Evolutionary conservation across 2,113 vertebrate species (phyloP).

Genomic region (Leptocoma aspasia): DNA sequence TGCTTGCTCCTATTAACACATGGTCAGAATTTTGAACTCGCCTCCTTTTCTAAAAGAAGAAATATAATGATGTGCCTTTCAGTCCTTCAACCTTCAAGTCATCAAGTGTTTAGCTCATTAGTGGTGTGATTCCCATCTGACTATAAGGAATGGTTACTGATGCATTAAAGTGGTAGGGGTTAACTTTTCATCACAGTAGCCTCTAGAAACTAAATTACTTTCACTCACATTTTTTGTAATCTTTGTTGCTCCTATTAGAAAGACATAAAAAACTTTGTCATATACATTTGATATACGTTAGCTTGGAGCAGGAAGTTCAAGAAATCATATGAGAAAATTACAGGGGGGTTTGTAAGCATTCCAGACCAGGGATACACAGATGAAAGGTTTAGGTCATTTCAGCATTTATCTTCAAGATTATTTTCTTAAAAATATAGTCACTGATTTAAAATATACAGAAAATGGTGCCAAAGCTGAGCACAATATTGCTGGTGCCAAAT

Average conservation of each 20-base stretch:
- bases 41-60: neutral
- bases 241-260: neutral
- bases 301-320: neutral
- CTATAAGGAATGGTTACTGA: neutral
- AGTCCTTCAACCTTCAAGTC: neutral
- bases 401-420: neutral
- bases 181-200: neutral
- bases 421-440: neutral
- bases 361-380: neutral
- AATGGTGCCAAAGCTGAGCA: neutral
- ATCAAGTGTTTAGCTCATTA: neutral
- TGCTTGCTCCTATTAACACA: neutral
- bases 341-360: neutral
- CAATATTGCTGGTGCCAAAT: neutral
- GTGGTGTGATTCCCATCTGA: neutral
- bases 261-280: neutral
- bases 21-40: neutral
- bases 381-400: neutral
- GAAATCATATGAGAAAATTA: neutral
- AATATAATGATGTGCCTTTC: accelerated
- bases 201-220: neutral
- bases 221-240: neutral
- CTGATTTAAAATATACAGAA: neutral
- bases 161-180: neutral
- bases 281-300: neutral